Evolutionary conservation across 2,113 vertebrate genomes (phyloP).

Genomic region (Ictalurus furcatus): DNA sequence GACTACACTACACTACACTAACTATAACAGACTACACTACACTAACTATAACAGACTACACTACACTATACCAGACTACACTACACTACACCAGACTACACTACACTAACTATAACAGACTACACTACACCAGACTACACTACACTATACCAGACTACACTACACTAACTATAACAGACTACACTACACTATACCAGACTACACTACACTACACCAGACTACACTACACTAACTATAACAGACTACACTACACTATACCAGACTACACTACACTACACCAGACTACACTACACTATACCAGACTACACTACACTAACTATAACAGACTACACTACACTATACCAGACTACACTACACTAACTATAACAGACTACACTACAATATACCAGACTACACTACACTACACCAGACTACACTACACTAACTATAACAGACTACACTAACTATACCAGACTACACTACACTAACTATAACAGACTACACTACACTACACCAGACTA

Average conservation of each 20-base stretch:
- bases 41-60: background rate
- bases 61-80: too few relatives aligned
- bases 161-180: background rate
- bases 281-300: background rate
- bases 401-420: background rate
- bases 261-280: too few relatives aligned
- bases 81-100: background rate
- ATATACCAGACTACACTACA: background rate
- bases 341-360: background rate
- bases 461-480: background rate
- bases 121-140: background rate
- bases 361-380: background rate
- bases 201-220: background rate
- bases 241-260: too few relatives aligned
- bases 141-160: too few relatives aligned
- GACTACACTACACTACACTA: background rate
- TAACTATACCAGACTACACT: background rate
- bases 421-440: background rate
- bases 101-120: background rate
- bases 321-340: background rate
- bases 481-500: background rate
- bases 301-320: background rate
- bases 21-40: background rate
- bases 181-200: background rate
- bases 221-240: background rate